A percentile compares a stretch with the other conserved stretches of the same genome.
Evolutionary conservation across 2,797 vertebrate species (phyloP).

Genomic region (Scomberomorus guttatus): DNA sequence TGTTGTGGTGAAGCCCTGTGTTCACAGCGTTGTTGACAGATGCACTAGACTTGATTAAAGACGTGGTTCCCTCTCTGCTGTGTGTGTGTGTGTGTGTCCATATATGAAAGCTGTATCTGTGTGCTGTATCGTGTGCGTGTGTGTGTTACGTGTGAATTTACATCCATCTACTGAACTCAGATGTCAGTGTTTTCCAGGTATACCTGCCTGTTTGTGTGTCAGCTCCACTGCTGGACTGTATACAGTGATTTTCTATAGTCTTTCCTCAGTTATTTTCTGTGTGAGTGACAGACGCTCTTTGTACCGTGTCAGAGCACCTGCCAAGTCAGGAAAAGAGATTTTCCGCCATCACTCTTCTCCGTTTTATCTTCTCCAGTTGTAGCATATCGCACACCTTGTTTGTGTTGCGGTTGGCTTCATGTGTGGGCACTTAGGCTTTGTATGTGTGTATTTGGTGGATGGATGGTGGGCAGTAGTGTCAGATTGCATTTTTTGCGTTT

Average conservation of each 20-base stretch:
- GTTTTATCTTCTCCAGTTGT: constrained; percentile 67
- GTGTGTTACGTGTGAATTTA: background rate
- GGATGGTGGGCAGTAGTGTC: background rate
- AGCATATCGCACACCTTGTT: constrained; percentile 63
- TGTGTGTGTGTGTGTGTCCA: constrained; percentile 15
- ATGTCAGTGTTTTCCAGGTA: constrained; percentile 18
- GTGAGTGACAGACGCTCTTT: constrained; percentile 61
- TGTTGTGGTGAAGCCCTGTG: constrained; percentile 49
- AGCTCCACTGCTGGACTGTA: constrained; percentile 14
- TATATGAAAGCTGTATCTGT: constrained; percentile 17
- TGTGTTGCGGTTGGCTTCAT: constrained; percentile 60
- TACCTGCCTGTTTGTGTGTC: constrained; percentile 17
- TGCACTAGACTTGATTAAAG: constrained; percentile 68
- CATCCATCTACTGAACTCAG: background rate
- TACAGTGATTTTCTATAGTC: constrained; percentile 47
- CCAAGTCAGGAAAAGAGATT: constrained; percentile 58
- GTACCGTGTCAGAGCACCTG: constrained; percentile 63
- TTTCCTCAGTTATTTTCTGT: constrained; percentile 35
- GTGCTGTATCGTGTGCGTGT: background rate
- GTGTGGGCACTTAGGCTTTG: constrained; percentile 39
- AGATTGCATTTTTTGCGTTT: constrained; percentile 6
- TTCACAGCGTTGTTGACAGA: constrained; percentile 65
- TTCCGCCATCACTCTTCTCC: constrained; percentile 60
- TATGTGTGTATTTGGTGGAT: constrained; percentile 4
- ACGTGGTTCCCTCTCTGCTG: constrained; percentile 21